Base-by-base conservation (phyloP, 2,113 vertebrate genomes). In the Cygnus buccinator region DNA sequence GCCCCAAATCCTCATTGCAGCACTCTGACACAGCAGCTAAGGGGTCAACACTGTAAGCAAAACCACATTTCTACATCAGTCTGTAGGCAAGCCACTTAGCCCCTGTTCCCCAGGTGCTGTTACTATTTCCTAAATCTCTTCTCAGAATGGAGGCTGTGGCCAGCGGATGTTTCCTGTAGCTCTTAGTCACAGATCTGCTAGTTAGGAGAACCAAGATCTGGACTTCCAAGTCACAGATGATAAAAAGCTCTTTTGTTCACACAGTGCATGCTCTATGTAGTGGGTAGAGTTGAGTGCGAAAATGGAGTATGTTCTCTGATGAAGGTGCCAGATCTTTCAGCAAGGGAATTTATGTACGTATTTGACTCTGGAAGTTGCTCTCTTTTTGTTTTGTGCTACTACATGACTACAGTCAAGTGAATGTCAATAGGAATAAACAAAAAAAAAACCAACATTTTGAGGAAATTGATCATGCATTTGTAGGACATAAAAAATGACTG, bases 21-120 rank as follows among this genome's bases (percentile, higher is more conserved):
- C 14, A 16, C 37, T 13, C 23, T 26, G 16, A 2, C 33, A 13
- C 21, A 2, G 80, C 62, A 55, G 54, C 46, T 22, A 2, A 0
- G 23, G 63, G 17, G 9, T 2, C 9, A 39, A 10, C 31, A 48
- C 46, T 7, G 22, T 3, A 28, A 23, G 14, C 0, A 2, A 54
- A 22, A 41, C 6, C 9, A 48, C 4, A 0, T 28, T 90, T 55
- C 8, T 35, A 3, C 0, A 0, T 2, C 5, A 26, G 8, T 6
- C 33, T 15, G 25, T 11, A 21, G 54, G 44, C 62, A 89, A 50
- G 50, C 12, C 7, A 13, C 39, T 23, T 5, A 21, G 54, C 25
- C 39, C 35, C n/a, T 7, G 9, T 1, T 77, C 63, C 48, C 13
- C 77, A 29, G 58, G 66, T 9, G 28, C 55, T 57, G 48, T 46